A percentile compares a stretch with the other conserved stretches of the same genome.
These are phyloP conservation scores for Melipona quadrifasciata DNA, from an alignment of 1,140 invertebrate species.

Conservation along the genomic window DNA sequence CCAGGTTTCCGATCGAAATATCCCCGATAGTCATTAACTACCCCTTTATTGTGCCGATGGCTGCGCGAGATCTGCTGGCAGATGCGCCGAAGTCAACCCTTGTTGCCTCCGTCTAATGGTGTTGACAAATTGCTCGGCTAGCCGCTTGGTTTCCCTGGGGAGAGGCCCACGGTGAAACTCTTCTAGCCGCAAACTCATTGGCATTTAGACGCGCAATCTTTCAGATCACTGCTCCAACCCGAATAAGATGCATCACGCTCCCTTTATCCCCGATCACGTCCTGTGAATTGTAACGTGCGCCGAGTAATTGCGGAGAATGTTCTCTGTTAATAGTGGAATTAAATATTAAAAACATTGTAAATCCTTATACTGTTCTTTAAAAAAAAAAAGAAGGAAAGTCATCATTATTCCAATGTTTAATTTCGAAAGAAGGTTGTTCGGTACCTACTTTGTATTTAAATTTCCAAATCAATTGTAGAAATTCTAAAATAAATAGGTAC, in stretches of 20 bases:
- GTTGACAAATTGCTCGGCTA: slow-evolving; percentile 82
- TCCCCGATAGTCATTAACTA: slow-evolving; percentile 77
- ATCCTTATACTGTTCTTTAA: neutral
- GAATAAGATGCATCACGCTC: slow-evolving; percentile 28
- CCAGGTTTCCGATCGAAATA: slow-evolving; percentile 64
- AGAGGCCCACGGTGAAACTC: slow-evolving; percentile 53
- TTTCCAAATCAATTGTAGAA: no score
- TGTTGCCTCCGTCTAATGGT: slow-evolving; percentile 74
- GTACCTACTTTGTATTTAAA: no score
- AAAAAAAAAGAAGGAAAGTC: neutral
- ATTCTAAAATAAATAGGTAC: no score
- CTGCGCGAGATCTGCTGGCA: slow-evolving; percentile 71
- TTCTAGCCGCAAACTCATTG: slow-evolving; percentile 72
- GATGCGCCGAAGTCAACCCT: slow-evolving; percentile 80
- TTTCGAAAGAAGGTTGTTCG: no score
- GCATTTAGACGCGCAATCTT: slow-evolving; percentile 56
- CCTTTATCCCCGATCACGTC: neutral
- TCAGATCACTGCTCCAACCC: slow-evolving; percentile 6
- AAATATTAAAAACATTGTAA: neutral
- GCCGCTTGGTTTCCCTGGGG: slow-evolving; percentile 72
- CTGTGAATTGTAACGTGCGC: neutral
- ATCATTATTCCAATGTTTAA: no score
- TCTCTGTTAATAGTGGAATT: neutral
- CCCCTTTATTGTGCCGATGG: slow-evolving; percentile 77
- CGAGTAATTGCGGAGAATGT: neutral